Base-by-base conservation (phyloP, 1,140 invertebrate species). In the Bombus terrestris region DNA sequence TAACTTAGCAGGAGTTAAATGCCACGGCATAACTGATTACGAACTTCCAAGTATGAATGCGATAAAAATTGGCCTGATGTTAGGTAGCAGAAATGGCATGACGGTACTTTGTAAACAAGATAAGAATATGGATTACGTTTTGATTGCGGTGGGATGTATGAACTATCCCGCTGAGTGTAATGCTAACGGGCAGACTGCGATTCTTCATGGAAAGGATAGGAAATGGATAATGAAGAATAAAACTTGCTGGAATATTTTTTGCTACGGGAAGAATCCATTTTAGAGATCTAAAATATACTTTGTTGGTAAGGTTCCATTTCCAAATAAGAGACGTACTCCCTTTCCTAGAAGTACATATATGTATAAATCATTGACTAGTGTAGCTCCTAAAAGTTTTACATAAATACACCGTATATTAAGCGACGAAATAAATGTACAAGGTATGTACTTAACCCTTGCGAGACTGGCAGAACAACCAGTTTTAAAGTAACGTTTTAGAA, bases 1-100 rank as follows among this genome's bases (percentile, higher is more conserved):
- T 77, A 87, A 78, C 79, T 88, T 71, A 76, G 64, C 76, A 66
- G 53, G 43, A 47, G 62, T 81, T 59, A 72, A 72, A 35, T 57
- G 66, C 39, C 35, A 41, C 53, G 43, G 66, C 15, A 32, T 71
- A 59, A 71, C 43, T 69, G 47, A 71, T 71, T 71, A 69, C 47
- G 43, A 71, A 57, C 25, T 69, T 35, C 43, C 41, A n/a, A 39
- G 22, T 39, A 28, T 6, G 25, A 22, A 71, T 41, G 66, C 0
- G 13, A 35, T 76, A 59, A 37, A 76, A 76, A 76, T 64, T 32
- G 64, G n/a, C 8, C 62, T 22, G 15, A 32, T 35, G 32, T 53
- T 53, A 64, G n/a, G 28, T 59, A 18, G 32, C 41, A 28, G 22
- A 53, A 53, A 74, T 39, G 28, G 8, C n/a, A 5, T 35, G 32